These are phyloP conservation scores for Lepilemur septentrionalis DNA, from an alignment of 2,797 vertebrate species.

Conservation along the genomic window DNA sequence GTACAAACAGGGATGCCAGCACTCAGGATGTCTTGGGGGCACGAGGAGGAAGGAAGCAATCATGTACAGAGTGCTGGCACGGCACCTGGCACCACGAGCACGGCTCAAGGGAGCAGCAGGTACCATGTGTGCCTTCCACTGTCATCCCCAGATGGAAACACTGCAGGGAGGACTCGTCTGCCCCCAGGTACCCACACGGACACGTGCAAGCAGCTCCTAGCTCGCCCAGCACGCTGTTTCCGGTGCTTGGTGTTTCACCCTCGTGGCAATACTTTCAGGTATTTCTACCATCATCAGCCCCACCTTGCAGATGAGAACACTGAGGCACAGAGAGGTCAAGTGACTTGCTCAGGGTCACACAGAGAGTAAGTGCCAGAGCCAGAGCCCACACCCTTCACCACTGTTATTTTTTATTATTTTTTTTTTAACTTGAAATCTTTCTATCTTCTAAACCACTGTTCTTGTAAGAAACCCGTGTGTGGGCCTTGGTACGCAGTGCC, in stretches of 20 bases:
- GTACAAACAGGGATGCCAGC: accelerated
- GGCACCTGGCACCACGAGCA: accelerated
- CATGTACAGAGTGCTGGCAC: accelerated
- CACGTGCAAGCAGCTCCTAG: background rate
- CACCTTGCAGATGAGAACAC: background rate
- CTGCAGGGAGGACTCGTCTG: background rate
- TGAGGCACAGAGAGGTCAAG: background rate
- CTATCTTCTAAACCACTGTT: background rate
- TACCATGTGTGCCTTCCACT: background rate
- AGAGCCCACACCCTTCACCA: background rate
- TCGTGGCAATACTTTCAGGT: background rate
- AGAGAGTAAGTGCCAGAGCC: background rate
- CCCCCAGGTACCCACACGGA: background rate
- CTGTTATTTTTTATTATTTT: background rate
- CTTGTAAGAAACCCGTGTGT: background rate
- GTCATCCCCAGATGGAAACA: background rate
- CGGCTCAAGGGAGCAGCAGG: background rate
- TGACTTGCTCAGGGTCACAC: background rate
- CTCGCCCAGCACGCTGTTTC: background rate
- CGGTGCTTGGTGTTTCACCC: background rate
- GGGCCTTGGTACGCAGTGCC: no score
- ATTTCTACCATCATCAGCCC: background rate
- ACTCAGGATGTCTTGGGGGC: accelerated
- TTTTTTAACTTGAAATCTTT: background rate
- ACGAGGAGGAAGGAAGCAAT: background rate